Evolutionary conservation across 2,888 invertebrate genomes (phyloP).

Genomic region (Ormyrus rosae): DNA sequence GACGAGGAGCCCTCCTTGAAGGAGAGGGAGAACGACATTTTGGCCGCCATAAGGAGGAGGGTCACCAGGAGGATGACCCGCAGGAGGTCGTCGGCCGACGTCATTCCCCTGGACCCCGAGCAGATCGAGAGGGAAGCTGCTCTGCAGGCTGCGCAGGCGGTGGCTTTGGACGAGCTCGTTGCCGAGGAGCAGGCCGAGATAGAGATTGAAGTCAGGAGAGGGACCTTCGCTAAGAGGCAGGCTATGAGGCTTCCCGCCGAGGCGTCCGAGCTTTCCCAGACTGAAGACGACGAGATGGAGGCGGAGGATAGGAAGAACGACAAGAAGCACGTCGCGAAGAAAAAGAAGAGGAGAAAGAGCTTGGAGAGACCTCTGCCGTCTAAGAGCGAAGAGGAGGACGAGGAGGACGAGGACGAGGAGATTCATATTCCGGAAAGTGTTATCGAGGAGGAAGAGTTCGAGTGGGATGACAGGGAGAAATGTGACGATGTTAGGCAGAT

Average conservation of each 20-base stretch:
- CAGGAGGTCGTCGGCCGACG: conserved; percentile 70
- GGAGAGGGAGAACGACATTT: conserved; percentile 61
- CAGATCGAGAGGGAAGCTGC: conserved; percentile 69
- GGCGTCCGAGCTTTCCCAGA: conserved; percentile 54
- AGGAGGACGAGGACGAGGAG: conserved; percentile 12
- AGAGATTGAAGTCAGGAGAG: conserved; percentile 67
- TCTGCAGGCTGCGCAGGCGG: conserved; percentile 71
- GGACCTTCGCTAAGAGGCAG: conserved; percentile 63
- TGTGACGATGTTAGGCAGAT: conserved; percentile 34
- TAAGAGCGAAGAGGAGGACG: conserved; percentile 46
- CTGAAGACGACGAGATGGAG: conserved; percentile 55
- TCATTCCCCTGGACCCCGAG: conserved; percentile 66
- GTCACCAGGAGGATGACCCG: conserved; percentile 71
- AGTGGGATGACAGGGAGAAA: conserved; percentile 47
- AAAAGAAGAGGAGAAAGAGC: conserved; percentile 63
- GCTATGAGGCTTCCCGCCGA: conserved; percentile 40
- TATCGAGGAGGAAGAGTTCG: conserved; percentile 52
- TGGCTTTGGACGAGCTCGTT: conserved; percentile 70
- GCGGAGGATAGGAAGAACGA: conserved; percentile 23
- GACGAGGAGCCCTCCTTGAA: neutral
- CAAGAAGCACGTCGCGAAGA: conserved; percentile 57
- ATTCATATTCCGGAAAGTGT: conserved; percentile 47
- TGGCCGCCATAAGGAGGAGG: conserved; percentile 65
- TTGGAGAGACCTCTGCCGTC: conserved; percentile 58
- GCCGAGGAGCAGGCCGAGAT: conserved; percentile 73